phyloP scores from a whole-genome alignment of 2,113 vertebrate genomes.

The Siniperca chuatsi region DNA sequence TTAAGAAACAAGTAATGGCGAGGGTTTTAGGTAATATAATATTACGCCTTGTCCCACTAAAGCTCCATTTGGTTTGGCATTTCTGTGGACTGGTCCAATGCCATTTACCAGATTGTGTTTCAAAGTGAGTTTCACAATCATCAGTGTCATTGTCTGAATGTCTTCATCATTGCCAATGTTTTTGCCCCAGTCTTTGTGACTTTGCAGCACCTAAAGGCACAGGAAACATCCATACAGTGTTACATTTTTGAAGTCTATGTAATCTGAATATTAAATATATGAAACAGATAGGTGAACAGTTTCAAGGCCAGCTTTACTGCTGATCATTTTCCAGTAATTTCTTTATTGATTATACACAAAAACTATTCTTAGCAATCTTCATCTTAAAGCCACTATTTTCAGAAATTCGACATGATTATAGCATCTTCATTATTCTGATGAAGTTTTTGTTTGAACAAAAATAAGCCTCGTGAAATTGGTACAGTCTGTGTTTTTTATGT shows the following conservation, averaged over 20 bases:
- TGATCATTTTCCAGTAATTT: neutral
- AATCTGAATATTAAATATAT: neutral
- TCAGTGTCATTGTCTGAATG: constrained; percentile 19
- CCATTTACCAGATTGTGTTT: constrained; percentile 25
- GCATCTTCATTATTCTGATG: neutral
- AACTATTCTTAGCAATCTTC: neutral
- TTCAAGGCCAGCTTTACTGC: neutral
- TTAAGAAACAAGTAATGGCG: neutral
- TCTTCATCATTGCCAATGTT: constrained; percentile 5
- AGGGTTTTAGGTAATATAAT: neutral
- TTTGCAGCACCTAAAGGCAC: constrained; percentile 7
- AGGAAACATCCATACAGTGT: neutral
- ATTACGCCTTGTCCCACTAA: constrained; percentile 3
- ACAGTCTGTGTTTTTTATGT: neutral
- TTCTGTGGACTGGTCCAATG: constrained; percentile 26
- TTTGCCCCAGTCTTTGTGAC: constrained; percentile 13
- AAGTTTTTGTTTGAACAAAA: neutral
- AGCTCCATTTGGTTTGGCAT: neutral
- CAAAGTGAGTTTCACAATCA: constrained; percentile 31
- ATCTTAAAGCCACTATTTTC: neutral
- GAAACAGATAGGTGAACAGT: neutral
- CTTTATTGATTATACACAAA: neutral
- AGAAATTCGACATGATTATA: neutral
- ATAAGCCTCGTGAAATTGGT: neutral
- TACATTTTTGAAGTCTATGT: neutral